A percentile compares a stretch with the other conserved stretches of the same genome.
phyloP scores from a whole-genome alignment of 1,140 invertebrate genomes.

The Drepana arcuata region DNA sequence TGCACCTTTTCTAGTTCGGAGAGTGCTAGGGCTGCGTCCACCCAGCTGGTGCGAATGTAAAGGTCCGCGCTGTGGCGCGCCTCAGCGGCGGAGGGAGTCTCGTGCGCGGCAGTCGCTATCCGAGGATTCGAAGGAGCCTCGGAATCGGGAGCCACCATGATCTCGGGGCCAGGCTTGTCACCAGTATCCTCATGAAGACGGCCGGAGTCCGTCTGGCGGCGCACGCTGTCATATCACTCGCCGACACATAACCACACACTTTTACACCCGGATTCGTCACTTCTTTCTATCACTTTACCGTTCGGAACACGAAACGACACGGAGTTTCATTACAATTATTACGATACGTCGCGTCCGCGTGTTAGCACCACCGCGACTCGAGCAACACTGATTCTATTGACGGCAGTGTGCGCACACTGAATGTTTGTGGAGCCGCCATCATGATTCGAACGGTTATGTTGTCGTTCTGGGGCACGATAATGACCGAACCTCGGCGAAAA shows the following conservation, averaged over 20 bases:
- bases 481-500: slow-evolving; percentile 33
- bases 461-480: slow-evolving; percentile 46
- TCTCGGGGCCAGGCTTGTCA: slow-evolving; percentile 71
- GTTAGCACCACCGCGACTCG: slow-evolving; percentile 45
- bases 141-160: slow-evolving; percentile 72
- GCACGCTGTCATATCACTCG: slow-evolving; percentile 70
- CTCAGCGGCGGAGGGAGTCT: slow-evolving; percentile 54
- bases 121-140: slow-evolving; percentile 69
- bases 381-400: slow-evolving; percentile 53
- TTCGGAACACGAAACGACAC: slow-evolving; percentile 51
- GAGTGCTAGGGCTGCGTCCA: slow-evolving; percentile 90
- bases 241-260: slow-evolving; percentile 70
- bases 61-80: slow-evolving; percentile 79
- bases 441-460: slow-evolving; percentile 60
- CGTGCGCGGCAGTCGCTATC: slow-evolving; percentile 58
- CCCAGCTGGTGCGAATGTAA: slow-evolving; percentile 93
- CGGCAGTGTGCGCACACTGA: slow-evolving; percentile 41
- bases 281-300: slow-evolving; percentile 52
- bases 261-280: slow-evolving; percentile 59
- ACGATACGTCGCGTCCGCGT: slow-evolving; percentile 29
- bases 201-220: slow-evolving; percentile 68
- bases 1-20: slow-evolving; percentile 93
- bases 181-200: slow-evolving; percentile 72
- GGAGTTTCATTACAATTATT: slow-evolving; percentile 36
- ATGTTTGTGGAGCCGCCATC: slow-evolving; percentile 68